phyloP scores from a whole-genome alignment of 2,113 vertebrate genomes.

The Gopherus flavomarginatus region DNA sequence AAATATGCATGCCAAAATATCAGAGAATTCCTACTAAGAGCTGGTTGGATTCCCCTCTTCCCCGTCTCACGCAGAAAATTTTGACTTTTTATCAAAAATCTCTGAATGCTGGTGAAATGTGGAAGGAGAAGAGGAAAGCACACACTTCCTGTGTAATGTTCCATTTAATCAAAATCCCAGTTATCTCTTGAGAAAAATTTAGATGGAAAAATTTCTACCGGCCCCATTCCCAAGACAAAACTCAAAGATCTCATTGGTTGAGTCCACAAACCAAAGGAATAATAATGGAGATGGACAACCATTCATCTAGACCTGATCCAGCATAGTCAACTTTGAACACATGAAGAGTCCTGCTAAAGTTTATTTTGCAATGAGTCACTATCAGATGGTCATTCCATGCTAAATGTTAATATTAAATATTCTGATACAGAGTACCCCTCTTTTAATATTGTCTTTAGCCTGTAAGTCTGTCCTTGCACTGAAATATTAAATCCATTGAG shows the following conservation, averaged over 20 bases:
- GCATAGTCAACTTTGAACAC: background rate
- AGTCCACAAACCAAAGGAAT: background rate
- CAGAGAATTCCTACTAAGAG: accelerated
- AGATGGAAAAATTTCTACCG: background rate
- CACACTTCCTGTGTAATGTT: too few relatives aligned
- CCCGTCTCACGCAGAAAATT: accelerated
- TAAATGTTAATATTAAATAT: background rate
- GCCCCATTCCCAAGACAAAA: accelerated
- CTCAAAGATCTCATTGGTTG: background rate
- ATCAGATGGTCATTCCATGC: background rate
- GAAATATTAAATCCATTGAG: background rate
- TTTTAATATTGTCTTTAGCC: background rate
- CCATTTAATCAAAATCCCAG: background rate
- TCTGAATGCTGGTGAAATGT: too few relatives aligned
- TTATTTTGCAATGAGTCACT: too few relatives aligned
- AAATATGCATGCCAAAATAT: background rate
- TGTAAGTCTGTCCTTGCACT: background rate
- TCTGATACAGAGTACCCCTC: background rate
- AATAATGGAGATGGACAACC: background rate
- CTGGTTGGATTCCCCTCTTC: background rate
- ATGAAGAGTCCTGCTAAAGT: background rate
- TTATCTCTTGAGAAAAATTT: background rate
- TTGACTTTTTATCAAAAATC: background rate
- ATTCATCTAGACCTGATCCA: background rate
- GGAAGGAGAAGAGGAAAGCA: too few relatives aligned